Conservation (phyloP, 2,113 vertebrate genomes). For the Malurus cyaneus region DNA sequence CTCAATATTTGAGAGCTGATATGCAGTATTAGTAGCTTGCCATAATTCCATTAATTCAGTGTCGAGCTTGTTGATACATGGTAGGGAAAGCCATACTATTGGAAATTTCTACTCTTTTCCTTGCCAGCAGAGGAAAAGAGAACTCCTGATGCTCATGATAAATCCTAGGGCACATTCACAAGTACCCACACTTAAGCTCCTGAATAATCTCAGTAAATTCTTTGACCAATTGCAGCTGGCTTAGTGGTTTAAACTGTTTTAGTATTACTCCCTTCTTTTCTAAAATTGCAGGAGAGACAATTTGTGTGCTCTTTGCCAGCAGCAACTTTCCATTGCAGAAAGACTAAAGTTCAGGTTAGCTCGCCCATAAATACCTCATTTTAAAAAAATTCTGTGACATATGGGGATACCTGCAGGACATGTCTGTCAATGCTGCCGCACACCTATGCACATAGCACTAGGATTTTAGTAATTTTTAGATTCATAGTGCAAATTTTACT, state of each 20-base stretch:
- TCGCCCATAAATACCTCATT: background rate
- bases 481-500: background rate
- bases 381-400: background rate
- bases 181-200: background rate
- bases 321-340: background rate
- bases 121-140: background rate
- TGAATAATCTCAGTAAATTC: background rate
- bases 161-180: background rate
- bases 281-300: constrained; percentile 4
- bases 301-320: background rate
- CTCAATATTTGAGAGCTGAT: background rate
- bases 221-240: background rate
- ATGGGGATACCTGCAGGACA: accelerated
- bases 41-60: background rate
- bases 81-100: background rate
- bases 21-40: background rate
- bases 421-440: background rate
- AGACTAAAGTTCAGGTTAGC: background rate
- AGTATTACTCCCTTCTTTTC: background rate
- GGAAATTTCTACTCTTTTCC: background rate
- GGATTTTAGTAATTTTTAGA: background rate
- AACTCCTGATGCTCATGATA: background rate
- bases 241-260: background rate
- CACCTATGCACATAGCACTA: background rate
- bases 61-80: background rate